A percentile compares a stretch with the other conserved stretches of the same genome.
These are phyloP conservation scores for Karalla daura DNA, from an alignment of 2,797 vertebrate species.

Conservation along the genomic window DNA sequence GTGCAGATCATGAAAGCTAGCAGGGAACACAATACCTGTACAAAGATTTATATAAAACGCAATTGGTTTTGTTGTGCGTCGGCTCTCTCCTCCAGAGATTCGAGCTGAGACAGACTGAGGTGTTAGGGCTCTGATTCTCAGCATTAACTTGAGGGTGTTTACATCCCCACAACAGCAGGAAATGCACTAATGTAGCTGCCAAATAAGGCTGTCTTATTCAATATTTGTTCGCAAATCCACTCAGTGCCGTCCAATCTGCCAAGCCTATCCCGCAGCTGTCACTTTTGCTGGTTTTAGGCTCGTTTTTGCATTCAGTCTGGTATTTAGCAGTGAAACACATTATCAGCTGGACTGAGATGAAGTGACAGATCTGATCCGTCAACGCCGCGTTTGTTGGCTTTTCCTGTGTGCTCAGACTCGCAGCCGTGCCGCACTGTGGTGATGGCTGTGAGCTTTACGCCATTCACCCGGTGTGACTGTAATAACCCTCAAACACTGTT, in stretches of 20 bases:
- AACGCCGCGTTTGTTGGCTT: not conserved
- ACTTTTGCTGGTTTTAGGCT: not conserved
- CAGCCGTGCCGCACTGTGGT: not conserved
- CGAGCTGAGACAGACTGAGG: not conserved
- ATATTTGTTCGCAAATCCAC: not conserved
- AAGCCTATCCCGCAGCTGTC: not conserved
- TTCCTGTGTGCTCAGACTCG: not conserved
- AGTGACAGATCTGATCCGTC: not conserved
- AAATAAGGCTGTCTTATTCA: not conserved
- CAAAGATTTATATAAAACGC: not conserved
- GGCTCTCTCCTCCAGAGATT: not conserved
- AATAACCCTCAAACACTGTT: conserved; percentile 14
- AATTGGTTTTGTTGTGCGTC: not conserved
- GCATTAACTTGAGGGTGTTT: conserved; percentile 6
- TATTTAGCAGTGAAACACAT: not conserved
- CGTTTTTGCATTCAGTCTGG: not conserved
- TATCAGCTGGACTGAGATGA: not conserved
- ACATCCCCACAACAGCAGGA: not conserved
- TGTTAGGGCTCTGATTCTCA: not conserved
- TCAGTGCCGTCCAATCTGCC: not conserved
- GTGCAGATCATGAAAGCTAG: conserved; percentile 27
- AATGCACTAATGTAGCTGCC: not conserved
- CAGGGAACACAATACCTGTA: not conserved
- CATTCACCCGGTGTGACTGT: not conserved
- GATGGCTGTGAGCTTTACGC: not conserved